Evolutionary conservation across 2,888 invertebrate species (phyloP).

Genomic region (Eupithecia inturbata): DNA sequence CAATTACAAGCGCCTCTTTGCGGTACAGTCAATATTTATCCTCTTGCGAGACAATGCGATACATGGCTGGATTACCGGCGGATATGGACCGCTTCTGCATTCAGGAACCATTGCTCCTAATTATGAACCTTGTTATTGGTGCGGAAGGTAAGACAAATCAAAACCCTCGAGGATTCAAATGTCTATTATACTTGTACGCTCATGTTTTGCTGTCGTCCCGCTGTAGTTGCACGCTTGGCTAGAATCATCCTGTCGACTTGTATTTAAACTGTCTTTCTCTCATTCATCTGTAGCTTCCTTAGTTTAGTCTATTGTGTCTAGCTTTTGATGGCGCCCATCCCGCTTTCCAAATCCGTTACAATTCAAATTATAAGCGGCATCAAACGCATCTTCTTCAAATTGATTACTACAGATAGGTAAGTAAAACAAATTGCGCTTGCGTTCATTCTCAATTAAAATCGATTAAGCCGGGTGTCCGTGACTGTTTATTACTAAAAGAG

Average conservation of each 20-base stretch:
- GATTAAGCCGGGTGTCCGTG: constrained; percentile 44
- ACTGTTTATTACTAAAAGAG: constrained; percentile 51
- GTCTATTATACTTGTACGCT: constrained; percentile 8
- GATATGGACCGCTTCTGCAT: constrained; percentile 45
- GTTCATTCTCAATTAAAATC: constrained; percentile 55
- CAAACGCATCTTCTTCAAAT: constrained; percentile 46
- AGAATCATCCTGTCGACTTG: neutral
- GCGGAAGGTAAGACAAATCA: constrained; percentile 9
- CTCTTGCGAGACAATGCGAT: constrained; percentile 68
- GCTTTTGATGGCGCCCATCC: constrained; percentile 62
- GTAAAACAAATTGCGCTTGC: constrained; percentile 46
- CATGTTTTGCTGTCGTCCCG: constrained; percentile 55
- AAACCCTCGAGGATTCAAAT: constrained; percentile 6
- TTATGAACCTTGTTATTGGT: constrained; percentile 12
- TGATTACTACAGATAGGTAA: constrained; percentile 36
- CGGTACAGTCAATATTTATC: constrained; percentile 79
- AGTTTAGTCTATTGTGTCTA: constrained; percentile 55
- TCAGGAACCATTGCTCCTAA: constrained; percentile 7
- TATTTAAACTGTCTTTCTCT: neutral
- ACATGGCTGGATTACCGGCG: constrained; percentile 66
- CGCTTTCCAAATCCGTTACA: constrained; percentile 56
- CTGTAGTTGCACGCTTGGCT: neutral
- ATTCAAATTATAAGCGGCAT: constrained; percentile 45
- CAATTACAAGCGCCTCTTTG: constrained; percentile 82
- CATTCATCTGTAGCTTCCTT: neutral